phyloP scores from a whole-genome alignment of 2,888 invertebrate genomes.

The Frankliniella fusca region DNA sequence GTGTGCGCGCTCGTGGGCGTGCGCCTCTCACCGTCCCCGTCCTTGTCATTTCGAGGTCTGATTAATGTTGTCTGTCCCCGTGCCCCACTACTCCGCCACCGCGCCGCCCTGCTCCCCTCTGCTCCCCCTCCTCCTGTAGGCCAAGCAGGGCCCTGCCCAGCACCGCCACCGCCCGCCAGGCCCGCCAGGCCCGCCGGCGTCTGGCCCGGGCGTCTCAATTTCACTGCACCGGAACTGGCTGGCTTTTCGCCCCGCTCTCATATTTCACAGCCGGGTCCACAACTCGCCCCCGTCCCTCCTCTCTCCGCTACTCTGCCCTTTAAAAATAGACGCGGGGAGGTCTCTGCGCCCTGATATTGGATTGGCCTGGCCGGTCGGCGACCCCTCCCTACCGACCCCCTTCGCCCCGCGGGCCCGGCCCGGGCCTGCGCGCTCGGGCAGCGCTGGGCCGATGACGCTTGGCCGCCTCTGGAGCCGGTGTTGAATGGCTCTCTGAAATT shows the following conservation, averaged over 20 bases:
- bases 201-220: constrained; percentile 9
- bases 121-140: background rate
- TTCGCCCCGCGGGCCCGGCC: too few relatives aligned
- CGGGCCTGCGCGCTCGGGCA: background rate
- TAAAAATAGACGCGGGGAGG: background rate
- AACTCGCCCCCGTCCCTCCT: background rate
- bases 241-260: constrained; percentile 11
- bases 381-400: background rate
- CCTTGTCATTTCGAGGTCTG: background rate
- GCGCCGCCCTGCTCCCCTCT: background rate
- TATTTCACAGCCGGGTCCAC: background rate
- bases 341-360: background rate
- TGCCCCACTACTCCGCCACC: background rate
- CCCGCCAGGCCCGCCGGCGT: background rate
- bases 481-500: too few relatives aligned
- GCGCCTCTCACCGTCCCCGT: too few relatives aligned
- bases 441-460: background rate
- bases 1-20: too few relatives aligned
- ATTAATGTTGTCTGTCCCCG: background rate
- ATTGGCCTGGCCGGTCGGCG: background rate
- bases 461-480: background rate
- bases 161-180: too few relatives aligned
- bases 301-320: background rate
- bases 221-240: constrained; percentile 15
- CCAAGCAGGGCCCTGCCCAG: too few relatives aligned